A percentile compares a stretch with the other conserved stretches of the same genome.
Evolutionary conservation across 2,888 invertebrate genomes (phyloP).

Genomic region (Fabriciana adippe): DNA sequence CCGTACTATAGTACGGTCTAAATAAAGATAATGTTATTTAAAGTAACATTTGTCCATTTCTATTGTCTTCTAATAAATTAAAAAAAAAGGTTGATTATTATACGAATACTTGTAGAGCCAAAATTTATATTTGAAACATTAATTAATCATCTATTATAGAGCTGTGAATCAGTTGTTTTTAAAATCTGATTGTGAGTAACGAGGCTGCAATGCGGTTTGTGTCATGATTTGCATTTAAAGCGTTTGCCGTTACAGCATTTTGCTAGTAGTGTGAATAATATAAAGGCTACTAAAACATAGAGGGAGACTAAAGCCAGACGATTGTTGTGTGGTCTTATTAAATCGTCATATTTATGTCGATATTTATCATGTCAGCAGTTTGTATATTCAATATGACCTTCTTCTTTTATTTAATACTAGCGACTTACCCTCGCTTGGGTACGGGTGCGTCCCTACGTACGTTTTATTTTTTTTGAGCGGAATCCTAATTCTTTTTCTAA

Average conservation of each 20-base stretch:
- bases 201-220: slow-evolving; percentile 51
- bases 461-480: too few species aligned
- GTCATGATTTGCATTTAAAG: slow-evolving; percentile 68
- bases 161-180: slow-evolving; percentile 25
- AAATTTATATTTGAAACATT: slow-evolving; percentile 4
- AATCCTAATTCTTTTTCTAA: too few species aligned
- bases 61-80: too few species aligned
- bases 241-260: slow-evolving; percentile 57
- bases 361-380: too few species aligned
- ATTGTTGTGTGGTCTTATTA: neutral
- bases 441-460: too few species aligned
- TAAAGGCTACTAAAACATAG: slow-evolving; percentile 24
- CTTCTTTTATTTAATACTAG: too few species aligned
- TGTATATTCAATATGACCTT: too few species aligned
- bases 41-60: too few species aligned
- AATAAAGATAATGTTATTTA: too few species aligned
- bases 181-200: slow-evolving; percentile 46
- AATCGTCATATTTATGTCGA: too few species aligned
- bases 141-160: slow-evolving; percentile 21
- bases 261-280: slow-evolving; percentile 42
- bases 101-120: neutral
- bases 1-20: too few species aligned
- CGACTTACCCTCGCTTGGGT: too few species aligned
- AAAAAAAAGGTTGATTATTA: neutral
- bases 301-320: slow-evolving; percentile 12